phyloP scores from a whole-genome alignment of 2,113 vertebrate genomes.

The Jacana jacana region DNA sequence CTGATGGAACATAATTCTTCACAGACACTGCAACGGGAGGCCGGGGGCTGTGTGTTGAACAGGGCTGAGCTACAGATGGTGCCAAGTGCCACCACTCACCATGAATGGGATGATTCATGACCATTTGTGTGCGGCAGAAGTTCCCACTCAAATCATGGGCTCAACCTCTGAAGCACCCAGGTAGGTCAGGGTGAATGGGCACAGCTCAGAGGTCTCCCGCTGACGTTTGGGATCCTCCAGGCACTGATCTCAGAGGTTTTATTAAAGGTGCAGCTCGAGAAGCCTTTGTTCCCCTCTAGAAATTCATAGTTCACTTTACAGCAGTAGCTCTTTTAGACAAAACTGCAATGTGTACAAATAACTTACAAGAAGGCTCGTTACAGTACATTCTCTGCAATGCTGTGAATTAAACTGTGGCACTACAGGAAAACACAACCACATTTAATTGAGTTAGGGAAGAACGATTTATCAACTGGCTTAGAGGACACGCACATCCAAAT shows the following conservation, averaged over 20 bases:
- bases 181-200: accelerated
- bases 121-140: neutral
- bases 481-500: slow-evolving; percentile 35
- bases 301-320: neutral
- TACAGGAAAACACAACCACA: neutral
- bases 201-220: neutral
- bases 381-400: neutral
- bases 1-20: neutral
- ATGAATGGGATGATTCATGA: accelerated
- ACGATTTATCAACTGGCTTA: slow-evolving; percentile 45
- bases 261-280: neutral
- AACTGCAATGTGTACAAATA: neutral
- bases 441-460: slow-evolving; percentile 61
- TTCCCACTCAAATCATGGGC: neutral
- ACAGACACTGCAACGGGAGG: accelerated
- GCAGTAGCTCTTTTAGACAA: neutral
- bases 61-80: neutral
- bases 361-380: neutral
- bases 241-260: neutral
- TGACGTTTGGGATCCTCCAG: neutral
- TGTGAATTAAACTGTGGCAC: neutral
- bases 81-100: neutral
- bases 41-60: neutral
- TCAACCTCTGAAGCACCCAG: neutral
- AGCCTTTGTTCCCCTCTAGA: neutral